Conservation (phyloP, 2,797 vertebrate species). For the Coluber constrictor region DNA sequence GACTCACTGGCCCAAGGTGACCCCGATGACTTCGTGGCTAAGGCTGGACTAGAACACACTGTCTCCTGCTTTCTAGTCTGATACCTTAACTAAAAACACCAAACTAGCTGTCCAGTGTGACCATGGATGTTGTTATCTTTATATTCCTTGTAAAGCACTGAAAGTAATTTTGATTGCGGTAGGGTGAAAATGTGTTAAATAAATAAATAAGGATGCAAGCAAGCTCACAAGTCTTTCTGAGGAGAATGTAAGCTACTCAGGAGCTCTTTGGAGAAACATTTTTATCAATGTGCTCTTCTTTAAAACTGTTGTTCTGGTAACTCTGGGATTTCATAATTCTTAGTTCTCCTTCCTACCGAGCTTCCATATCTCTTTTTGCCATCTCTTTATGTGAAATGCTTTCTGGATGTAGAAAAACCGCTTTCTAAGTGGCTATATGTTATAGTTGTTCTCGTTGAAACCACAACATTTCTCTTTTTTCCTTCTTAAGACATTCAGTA, state of each 20-base stretch:
- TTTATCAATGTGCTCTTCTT: neutral
- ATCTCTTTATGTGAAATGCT: neutral
- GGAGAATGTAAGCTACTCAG: neutral
- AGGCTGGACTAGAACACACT: neutral
- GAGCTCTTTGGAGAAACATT: neutral
- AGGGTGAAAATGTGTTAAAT: neutral
- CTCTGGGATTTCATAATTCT: neutral
- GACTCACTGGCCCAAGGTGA: neutral
- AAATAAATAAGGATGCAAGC: neutral
- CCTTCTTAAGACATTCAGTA: slow-evolving; percentile 37
- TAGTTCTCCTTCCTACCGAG: neutral
- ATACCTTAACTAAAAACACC: neutral
- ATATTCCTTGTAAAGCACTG: neutral
- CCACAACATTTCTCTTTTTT: slow-evolving; percentile 41
- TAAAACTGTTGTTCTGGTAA: neutral
- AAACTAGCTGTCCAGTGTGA: neutral
- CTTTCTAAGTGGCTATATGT: neutral
- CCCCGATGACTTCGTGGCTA: neutral
- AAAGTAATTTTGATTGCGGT: neutral
- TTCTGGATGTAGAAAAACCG: neutral
- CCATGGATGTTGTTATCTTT: neutral
- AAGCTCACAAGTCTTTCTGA: neutral
- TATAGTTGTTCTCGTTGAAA: neutral
- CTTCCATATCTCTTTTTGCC: neutral
- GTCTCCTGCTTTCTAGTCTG: neutral